Percentiles rank a stretch among this genome's conserved stretches.
Conservation (phyloP, 2,888 invertebrate species). For the Rutpela maculata region DNA sequence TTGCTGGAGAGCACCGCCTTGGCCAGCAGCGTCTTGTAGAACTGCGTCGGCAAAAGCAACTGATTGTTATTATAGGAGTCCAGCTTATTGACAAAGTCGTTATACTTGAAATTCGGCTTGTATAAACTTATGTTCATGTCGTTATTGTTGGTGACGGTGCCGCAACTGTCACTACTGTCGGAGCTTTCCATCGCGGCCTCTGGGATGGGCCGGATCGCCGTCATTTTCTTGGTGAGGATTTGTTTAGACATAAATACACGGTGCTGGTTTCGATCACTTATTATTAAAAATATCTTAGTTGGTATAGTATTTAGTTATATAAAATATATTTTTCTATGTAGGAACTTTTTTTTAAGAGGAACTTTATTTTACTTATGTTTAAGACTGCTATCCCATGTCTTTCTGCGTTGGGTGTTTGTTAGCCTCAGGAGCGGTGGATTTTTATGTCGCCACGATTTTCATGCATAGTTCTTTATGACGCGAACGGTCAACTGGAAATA, state of each 20-base stretch:
- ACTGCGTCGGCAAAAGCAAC: slow-evolving; percentile 82
- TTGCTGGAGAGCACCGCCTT: slow-evolving; percentile 80
- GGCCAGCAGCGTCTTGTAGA: slow-evolving; percentile 87
- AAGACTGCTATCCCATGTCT: slow-evolving; percentile 46
- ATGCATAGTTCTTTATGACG: neutral
- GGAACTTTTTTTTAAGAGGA: slow-evolving; percentile 57
- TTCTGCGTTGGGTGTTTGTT: slow-evolving; percentile 8
- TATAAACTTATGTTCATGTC: slow-evolving; percentile 64
- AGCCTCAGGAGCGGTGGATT: neutral
- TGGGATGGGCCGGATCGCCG: slow-evolving; percentile 67
- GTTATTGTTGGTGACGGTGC: slow-evolving; percentile 62
- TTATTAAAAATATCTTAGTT: slow-evolving; percentile 27
- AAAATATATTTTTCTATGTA: slow-evolving; percentile 50
- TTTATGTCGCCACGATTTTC: neutral
- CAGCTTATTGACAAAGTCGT: slow-evolving; percentile 72
- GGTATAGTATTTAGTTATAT: slow-evolving; percentile 20
- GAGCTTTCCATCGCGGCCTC: slow-evolving; percentile 71
- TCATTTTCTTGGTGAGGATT: slow-evolving; percentile 62
- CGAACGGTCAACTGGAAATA: neutral
- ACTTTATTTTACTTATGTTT: slow-evolving; percentile 49
- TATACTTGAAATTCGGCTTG: slow-evolving; percentile 70
- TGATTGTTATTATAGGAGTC: slow-evolving; percentile 74
- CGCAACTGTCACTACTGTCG: slow-evolving; percentile 71
- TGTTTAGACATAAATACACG: slow-evolving; percentile 52
- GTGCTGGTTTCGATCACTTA: slow-evolving; percentile 18